phyloP scores from a whole-genome alignment of 2,888 invertebrate species.

The Venusia cambrica region DNA sequence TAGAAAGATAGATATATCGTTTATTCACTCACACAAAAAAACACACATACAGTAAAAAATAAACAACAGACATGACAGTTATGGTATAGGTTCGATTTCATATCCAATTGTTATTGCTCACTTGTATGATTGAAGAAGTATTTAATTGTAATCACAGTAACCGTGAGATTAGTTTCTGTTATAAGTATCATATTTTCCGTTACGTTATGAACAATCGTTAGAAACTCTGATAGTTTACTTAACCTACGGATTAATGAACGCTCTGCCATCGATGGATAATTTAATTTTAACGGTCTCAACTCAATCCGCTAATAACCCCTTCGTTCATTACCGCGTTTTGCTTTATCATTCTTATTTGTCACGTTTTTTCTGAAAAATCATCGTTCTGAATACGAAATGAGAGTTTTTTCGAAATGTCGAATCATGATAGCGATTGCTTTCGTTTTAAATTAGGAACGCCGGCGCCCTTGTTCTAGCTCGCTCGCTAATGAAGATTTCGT shows the following conservation, averaged over 20 bases:
- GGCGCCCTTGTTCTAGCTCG: slow-evolving; percentile 61
- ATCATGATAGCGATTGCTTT: slow-evolving; percentile 67
- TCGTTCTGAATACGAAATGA: slow-evolving; percentile 61
- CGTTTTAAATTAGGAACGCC: slow-evolving; percentile 60
- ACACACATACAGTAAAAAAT: too few relatives aligned
- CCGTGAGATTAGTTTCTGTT: slow-evolving; percentile 29
- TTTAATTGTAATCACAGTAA: slow-evolving; percentile 11
- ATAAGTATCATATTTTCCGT: slow-evolving; percentile 31
- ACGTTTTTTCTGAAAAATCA: slow-evolving; percentile 60
- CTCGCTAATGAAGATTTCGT: slow-evolving; percentile 71
- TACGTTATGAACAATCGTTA: slow-evolving; percentile 29
- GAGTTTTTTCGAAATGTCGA: slow-evolving; percentile 59
- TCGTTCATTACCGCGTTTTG: slow-evolving; percentile 60
- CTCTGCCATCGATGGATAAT: slow-evolving; percentile 59
- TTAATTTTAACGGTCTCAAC: slow-evolving; percentile 62
- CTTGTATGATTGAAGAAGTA: slow-evolving; percentile 1
- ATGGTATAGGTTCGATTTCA: too few relatives aligned
- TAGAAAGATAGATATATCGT: too few relatives aligned
- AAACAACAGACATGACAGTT: too few relatives aligned
- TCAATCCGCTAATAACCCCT: slow-evolving; percentile 65
- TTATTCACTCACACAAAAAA: too few relatives aligned
- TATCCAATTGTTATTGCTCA: slow-evolving; percentile 4
- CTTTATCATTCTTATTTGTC: slow-evolving; percentile 66
- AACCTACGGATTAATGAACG: too few relatives aligned
- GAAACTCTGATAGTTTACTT: slow-evolving; percentile 52